Percentiles rank a stretch among this genome's conserved stretches.
phyloP scores from a whole-genome alignment of 2,888 invertebrate genomes.

The Harpalus rubripes region DNA sequence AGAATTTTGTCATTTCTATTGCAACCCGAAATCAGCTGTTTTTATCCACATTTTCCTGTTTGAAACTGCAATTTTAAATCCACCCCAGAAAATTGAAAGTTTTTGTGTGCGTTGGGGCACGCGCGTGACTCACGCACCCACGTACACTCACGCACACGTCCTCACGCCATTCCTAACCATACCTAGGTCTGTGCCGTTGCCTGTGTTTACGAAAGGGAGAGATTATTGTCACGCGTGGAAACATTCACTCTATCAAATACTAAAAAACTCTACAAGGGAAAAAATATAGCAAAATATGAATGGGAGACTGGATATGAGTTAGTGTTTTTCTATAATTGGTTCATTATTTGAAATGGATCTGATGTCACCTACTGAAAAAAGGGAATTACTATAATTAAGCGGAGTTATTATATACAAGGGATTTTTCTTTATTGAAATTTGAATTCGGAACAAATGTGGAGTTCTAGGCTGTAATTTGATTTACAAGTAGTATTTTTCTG shows the following conservation, averaged over 20 bases:
- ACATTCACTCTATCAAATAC: conserved; percentile 14
- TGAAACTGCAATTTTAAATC: conserved; percentile 3
- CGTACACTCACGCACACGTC: conserved; percentile 51
- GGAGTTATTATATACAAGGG: conserved; percentile 50
- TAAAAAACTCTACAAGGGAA: background rate
- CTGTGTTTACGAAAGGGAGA: conserved; percentile 52
- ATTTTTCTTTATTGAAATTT: conserved; percentile 61
- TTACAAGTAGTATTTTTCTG: conserved; percentile 39
- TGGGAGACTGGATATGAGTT: conserved; percentile 48
- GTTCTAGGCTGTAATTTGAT: conserved; percentile 26
- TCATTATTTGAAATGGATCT: conserved; percentile 67
- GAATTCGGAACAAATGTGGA: conserved; percentile 45
- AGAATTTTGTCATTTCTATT: background rate
- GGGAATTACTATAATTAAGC: conserved; percentile 62
- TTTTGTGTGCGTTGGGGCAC: conserved; percentile 15
- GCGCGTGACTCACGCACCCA: conserved; percentile 57
- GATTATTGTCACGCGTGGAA: conserved; percentile 64
- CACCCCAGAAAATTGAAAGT: background rate
- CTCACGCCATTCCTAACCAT: conserved; percentile 22
- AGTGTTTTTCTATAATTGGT: conserved; percentile 66
- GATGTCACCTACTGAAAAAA: conserved; percentile 63
- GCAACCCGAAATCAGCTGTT: background rate
- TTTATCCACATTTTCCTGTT: conserved; percentile 16
- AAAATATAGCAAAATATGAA: background rate
- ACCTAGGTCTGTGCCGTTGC: conserved; percentile 12